Evolutionary conservation across 2,888 invertebrate genomes (phyloP).

Genomic region (Drosophila stalkeri): DNA sequence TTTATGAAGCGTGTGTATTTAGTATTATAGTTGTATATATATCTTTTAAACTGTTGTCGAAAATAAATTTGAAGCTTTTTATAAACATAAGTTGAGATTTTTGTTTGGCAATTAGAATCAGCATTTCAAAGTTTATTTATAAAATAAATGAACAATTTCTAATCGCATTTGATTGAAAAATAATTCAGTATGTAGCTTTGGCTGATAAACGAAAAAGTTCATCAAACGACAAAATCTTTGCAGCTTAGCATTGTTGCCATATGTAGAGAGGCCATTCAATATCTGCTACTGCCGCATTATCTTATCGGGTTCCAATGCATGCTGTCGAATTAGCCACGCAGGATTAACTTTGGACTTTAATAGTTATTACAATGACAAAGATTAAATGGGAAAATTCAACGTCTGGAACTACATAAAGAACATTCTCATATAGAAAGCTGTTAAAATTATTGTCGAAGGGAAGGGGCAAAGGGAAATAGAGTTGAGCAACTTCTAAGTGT

Average conservation of each 20-base stretch:
- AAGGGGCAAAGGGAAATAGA: background rate
- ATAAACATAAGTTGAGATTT: background rate
- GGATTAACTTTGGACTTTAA: constrained; percentile 19
- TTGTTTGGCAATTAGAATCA: background rate
- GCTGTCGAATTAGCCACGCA: constrained; percentile 32
- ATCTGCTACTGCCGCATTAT: constrained; percentile 32
- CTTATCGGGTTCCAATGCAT: constrained; percentile 44
- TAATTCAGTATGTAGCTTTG: background rate
- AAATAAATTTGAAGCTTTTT: background rate
- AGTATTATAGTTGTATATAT: background rate
- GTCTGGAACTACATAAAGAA: constrained; percentile 9
- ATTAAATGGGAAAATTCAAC: constrained; percentile 5
- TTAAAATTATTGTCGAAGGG: background rate
- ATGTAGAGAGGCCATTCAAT: constrained; percentile 25
- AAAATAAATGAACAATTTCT: background rate
- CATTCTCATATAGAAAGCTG: background rate
- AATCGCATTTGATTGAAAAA: background rate
- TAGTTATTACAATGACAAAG: constrained; percentile 7
- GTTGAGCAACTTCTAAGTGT: constrained; percentile 11
- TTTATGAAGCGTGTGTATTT: background rate
- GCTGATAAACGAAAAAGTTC: constrained; percentile 12
- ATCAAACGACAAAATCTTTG: constrained; percentile 26
- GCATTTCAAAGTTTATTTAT: background rate
- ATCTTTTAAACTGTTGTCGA: background rate
- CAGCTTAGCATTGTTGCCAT: constrained; percentile 35